A percentile compares a stretch with the other conserved stretches of the same genome.
These are phyloP conservation scores for Andrena bucephala DNA, from an alignment of 2,888 invertebrate genomes.

Conservation along the genomic window DNA sequence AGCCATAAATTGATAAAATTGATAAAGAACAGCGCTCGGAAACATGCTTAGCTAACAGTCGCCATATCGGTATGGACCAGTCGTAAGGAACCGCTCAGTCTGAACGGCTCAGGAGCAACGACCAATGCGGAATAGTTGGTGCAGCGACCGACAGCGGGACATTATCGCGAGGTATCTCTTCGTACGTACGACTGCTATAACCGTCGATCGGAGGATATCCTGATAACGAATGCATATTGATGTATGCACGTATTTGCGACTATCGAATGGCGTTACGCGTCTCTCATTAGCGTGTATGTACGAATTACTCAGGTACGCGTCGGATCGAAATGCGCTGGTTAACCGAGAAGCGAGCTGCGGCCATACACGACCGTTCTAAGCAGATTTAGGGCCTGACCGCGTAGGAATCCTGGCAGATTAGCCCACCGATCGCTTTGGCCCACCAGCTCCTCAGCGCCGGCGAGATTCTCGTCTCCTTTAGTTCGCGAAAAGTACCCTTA, in stretches of 20 bases:
- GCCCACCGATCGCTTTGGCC: conserved; percentile 1
- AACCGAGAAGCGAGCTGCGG: conserved; percentile 48
- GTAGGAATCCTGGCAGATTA: conserved; percentile 24
- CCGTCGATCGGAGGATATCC: conserved; percentile 44
- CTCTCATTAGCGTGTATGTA: conserved; percentile 63
- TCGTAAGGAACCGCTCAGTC: not conserved
- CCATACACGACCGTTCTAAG: conserved; percentile 36
- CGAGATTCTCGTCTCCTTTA: not conserved
- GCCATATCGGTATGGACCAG: not conserved
- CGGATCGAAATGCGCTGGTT: conserved; percentile 61
- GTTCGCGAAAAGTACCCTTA: no score
- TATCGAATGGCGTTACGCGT: conserved; percentile 43
- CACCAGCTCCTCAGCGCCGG: not conserved
- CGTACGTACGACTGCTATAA: conserved; percentile 41
- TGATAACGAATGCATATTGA: conserved; percentile 35
- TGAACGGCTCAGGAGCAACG: not conserved
- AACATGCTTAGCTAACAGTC: no score
- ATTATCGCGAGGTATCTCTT: conserved; percentile 41
- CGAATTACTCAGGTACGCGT: conserved; percentile 61
- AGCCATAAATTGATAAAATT: no score
- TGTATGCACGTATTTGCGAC: conserved; percentile 48
- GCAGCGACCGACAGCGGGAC: not conserved
- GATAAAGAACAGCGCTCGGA: no score
- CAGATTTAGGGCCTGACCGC: conserved; percentile 38
- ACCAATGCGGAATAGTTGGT: not conserved